Evolutionary conservation across 2,797 vertebrate genomes (phyloP), one percentile per base, ranked within the genome.

Genomic region (Myotis vivesi): DNA sequence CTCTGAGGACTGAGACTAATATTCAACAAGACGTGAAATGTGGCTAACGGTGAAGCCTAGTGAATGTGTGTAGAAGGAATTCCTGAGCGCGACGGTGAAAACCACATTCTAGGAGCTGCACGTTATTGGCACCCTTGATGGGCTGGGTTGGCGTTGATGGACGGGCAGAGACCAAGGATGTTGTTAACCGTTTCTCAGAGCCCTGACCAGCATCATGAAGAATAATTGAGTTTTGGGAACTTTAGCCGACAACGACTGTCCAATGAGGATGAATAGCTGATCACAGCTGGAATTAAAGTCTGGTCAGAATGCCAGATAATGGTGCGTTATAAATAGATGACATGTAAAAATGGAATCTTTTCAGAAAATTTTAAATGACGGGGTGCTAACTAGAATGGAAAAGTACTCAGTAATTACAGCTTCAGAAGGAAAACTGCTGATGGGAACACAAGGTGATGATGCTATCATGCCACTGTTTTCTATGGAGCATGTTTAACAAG

Each of bases 271-370:
- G 25, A 94, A 82, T 0, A 92, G 89, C 51, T 71, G 77, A 76
- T n/a, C 66, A 10, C 16, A 12, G 93, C 57, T 77, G 8, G 66
- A 91, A 84, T 55, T 2, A 25, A 66, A 76, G 38, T 71, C 68
- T 87, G 69, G 53, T 76, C 11, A 89, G 72, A 91, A 90, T 17
- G 69, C 77, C 33, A 59, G 23, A 77, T 73, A 79, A 90, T 55
- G 66, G 57, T 13, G 57, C 69, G 36, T 90, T 93, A 87, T 91
- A 90, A 89, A 86, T 69, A 93, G 85, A 73, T 8, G 62, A 30
- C 41, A 95, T 41, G 38, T 55, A 94, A 83, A 95, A 83, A 89
- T 62, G 57, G 41, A 75, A 92, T 82, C 38, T 71, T 55, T 80
- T 84, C 68, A 87, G 46, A 90, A 81, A 91, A 36, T 57, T 79